Percentiles rank a stretch among this genome's conserved stretches.
Evolutionary conservation across 2,113 vertebrate genomes (phyloP).

Genomic region (Sinocyclocheilus grahami): DNA sequence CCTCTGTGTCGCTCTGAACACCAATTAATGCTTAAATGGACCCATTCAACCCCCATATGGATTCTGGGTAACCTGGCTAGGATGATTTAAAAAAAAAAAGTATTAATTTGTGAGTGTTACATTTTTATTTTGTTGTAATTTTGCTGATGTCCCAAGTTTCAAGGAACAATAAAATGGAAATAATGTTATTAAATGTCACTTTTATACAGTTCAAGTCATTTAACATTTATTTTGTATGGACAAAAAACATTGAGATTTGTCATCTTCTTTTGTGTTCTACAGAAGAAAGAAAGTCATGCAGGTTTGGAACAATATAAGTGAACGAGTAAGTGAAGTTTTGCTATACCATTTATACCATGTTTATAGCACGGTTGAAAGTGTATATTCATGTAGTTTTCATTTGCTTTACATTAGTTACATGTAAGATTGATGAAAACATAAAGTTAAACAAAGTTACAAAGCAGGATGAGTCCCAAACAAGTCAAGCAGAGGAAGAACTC

Average conservation of each 20-base stretch:
- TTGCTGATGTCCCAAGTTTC: background rate
- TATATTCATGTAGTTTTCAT: background rate
- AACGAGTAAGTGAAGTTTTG: no score
- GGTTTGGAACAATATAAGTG: no score
- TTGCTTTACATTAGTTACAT: background rate
- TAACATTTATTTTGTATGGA: background rate
- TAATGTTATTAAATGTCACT: background rate
- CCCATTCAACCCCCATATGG: background rate
- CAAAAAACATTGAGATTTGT: background rate
- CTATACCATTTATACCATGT: background rate
- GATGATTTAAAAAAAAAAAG: background rate
- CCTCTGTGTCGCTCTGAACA: background rate
- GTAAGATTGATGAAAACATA: background rate
- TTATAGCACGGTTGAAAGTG: background rate
- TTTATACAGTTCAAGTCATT: background rate
- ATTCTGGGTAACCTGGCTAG: background rate
- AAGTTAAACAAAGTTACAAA: background rate
- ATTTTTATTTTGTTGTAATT: background rate
- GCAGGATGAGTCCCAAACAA: background rate
- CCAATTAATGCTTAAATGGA: slow-evolving; percentile 10
- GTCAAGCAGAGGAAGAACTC: background rate
- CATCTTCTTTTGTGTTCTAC: no score
- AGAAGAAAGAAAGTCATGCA: no score
- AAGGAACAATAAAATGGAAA: background rate
- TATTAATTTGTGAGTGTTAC: background rate